Base-by-base conservation (phyloP, 2,797 vertebrate species). In the Eulemur mongoz region DNA sequence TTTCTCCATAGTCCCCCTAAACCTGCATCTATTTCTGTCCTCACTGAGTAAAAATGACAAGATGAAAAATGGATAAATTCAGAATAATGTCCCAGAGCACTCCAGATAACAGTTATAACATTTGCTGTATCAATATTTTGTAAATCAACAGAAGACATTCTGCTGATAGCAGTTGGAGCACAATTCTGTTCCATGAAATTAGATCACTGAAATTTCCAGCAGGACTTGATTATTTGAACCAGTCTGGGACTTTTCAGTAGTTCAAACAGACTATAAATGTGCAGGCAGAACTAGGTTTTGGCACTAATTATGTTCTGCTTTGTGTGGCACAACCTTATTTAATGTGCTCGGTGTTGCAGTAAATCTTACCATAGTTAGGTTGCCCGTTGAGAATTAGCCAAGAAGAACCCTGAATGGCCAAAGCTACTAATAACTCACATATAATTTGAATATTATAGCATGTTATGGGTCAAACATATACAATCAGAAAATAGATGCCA, bases 351-450 rank as follows among this genome's bases (percentile, higher is more conserved):
- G 61, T 54, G 22, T 61, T 87, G 10, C 0, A 75, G 78, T 76
- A 94, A 94, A 96, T 97, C 45, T 93, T 94, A 95, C 22, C 73
- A 69, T 54, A 92, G 2, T 94, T 95, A 95, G 63, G 30, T 3
- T 97, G 45, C 61, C 95, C 87, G 4, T 73, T 93, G 91, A 97
- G 48, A 94, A 90, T 94, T 97, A 95, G 87, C 78, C 54, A 95
- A 96, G 91, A 3, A 17, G 2, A 96, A 45, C 1, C 32, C 20
- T 73, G 73, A 89, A 79, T 95, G 57, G 67, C 80, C 95, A 95
- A 86, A 84, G 14, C 20, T 82, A 50, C 11, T 93, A 92, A 91
- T 89, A 96, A 96, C 57, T 95, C n/a, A 97, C 96, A 79, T 0
- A 73, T 88, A 95, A 97, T 96, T 96, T 95, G 75, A 97, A 95